Conservation (phyloP, 2,113 vertebrate genomes). For the Ictidomys tridecemlineatus region DNA sequence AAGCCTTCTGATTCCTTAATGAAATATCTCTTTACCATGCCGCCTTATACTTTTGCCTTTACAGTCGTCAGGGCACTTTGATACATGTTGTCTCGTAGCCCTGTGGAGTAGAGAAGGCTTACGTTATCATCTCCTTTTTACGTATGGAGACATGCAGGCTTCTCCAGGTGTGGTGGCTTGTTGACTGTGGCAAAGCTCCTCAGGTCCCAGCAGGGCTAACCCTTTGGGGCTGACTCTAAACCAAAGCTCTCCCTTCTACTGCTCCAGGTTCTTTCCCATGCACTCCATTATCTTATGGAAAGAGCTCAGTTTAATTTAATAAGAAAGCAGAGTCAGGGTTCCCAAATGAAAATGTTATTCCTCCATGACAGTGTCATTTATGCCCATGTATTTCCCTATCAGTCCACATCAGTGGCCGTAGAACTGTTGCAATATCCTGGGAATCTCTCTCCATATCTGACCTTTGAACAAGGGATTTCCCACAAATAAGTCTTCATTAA, state of each 20-base stretch:
- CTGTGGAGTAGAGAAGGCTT: neutral
- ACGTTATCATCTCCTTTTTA: neutral
- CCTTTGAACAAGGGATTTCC: slow-evolving; percentile 6
- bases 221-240: neutral
- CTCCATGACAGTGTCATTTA: neutral
- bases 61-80: neutral
- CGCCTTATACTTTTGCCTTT: neutral
- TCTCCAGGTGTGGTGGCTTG: neutral
- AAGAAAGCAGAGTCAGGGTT: neutral
- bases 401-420: neutral
- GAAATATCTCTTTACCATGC: neutral
- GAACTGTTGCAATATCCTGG: neutral
- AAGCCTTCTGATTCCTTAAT: neutral
- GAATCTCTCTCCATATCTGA: neutral
- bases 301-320: neutral
- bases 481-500: neutral
- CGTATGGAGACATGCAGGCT: neutral
- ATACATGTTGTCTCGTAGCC: neutral
- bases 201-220: neutral
- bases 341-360: neutral
- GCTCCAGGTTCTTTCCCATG: neutral
- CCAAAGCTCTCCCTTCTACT: neutral
- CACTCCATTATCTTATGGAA: neutral
- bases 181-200: neutral
- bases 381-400: neutral